Conservation (phyloP, 1,140 invertebrate species). For the Hetaerina americana region DNA sequence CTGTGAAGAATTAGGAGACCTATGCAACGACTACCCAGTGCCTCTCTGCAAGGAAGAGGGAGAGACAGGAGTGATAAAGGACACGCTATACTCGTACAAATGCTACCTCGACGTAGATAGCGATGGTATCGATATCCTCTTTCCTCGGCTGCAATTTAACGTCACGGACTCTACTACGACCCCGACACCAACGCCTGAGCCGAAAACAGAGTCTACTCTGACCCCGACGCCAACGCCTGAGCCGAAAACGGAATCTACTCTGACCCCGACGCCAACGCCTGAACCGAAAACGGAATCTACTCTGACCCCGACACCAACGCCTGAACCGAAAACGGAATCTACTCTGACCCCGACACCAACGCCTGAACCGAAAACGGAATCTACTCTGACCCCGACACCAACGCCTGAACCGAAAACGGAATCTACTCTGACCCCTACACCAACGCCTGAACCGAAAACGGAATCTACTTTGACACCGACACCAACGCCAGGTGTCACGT, state of each 20-base stretch:
- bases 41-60: background rate
- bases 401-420: background rate
- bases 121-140: too few relatives aligned
- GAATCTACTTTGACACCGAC: background rate
- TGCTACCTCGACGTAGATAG: too few relatives aligned
- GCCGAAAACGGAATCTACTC: background rate
- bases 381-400: background rate
- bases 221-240: background rate
- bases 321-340: background rate
- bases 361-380: background rate
- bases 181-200: background rate
- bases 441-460: background rate
- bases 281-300: too few relatives aligned
- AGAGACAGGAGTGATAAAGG: background rate
- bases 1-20: too few relatives aligned
- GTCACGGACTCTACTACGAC: too few relatives aligned
- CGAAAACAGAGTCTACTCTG: background rate
- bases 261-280: background rate
- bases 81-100: too few relatives aligned
- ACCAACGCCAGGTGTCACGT: too few relatives aligned
- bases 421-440: background rate
- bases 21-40: too few relatives aligned
- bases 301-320: background rate
- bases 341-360: background rate
- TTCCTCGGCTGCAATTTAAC: too few relatives aligned